Percentiles rank a stretch among this genome's conserved stretches.
These are phyloP conservation scores for Ecliptopera silaceata DNA, from an alignment of 2,888 invertebrate genomes.

Conservation along the genomic window DNA sequence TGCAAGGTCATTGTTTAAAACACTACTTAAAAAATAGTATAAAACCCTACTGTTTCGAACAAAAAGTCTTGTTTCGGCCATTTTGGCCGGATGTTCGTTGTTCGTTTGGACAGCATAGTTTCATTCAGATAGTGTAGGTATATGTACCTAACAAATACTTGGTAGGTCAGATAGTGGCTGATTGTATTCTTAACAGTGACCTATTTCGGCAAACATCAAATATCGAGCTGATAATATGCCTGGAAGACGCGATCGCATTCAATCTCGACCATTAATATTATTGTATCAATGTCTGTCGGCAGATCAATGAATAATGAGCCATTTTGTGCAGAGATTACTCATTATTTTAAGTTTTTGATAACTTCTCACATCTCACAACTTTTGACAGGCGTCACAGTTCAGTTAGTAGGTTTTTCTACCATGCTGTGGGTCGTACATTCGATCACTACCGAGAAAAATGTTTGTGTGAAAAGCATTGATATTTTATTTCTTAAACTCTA, in stretches of 20 bases:
- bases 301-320: neutral
- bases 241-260: too few species aligned
- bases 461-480: too few species aligned
- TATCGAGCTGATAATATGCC: neutral
- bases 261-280: neutral
- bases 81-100: conserved; percentile 25
- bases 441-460: too few species aligned
- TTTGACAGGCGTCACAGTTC: too few species aligned
- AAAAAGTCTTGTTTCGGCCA: conserved; percentile 22
- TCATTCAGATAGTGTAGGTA: conserved; percentile 1
- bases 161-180: conserved; percentile 19
- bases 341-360: neutral
- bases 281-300: neutral
- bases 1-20: conserved; percentile 4
- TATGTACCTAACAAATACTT: neutral
- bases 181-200: conserved; percentile 26
- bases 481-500: too few species aligned
- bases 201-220: conserved; percentile 26
- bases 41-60: conserved; percentile 23
- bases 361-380: too few species aligned
- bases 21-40: conserved; percentile 10
- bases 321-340: too few species aligned
- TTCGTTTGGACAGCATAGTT: conserved; percentile 22
- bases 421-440: too few species aligned
- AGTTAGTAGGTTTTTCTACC: too few species aligned